phyloP scores from a whole-genome alignment of 2,888 invertebrate genomes.

The Choristoneura rosaceana region DNA sequence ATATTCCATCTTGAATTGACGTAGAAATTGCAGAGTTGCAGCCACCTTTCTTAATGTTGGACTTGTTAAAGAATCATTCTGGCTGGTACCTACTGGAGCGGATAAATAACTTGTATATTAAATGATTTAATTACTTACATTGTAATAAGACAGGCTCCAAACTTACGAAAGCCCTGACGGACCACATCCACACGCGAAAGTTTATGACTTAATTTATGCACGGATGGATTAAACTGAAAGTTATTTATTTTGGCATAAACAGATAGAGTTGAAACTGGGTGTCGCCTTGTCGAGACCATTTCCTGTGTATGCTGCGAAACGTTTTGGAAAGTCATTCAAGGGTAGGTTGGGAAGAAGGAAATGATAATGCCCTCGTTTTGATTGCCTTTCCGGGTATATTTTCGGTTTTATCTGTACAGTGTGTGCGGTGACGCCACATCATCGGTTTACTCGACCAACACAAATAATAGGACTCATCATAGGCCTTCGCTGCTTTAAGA shows the following conservation, averaged over 20 bases:
- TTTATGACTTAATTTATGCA: slow-evolving; percentile 48
- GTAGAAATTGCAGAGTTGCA: neutral
- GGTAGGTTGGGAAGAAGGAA: slow-evolving; percentile 60
- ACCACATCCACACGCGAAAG: slow-evolving; percentile 33
- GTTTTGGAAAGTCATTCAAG: slow-evolving; percentile 67
- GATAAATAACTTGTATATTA: neutral
- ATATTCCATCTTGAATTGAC: no score
- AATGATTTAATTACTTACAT: slow-evolving; percentile 12
- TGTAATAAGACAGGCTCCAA: slow-evolving; percentile 4
- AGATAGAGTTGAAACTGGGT: slow-evolving; percentile 48
- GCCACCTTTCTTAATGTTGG: neutral
- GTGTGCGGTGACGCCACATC: neutral
- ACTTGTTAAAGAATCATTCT: neutral
- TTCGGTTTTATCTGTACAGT: slow-evolving; percentile 50
- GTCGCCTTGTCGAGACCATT: slow-evolving; percentile 48
- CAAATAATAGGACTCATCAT: slow-evolving; percentile 1
- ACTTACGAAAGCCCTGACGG: slow-evolving; percentile 6
- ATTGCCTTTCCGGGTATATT: slow-evolving; percentile 63
- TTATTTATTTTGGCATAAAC: slow-evolving; percentile 50
- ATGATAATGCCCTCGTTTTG: slow-evolving; percentile 51
- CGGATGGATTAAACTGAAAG: slow-evolving; percentile 49
- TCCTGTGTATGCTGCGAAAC: slow-evolving; percentile 55
- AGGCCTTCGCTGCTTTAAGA: neutral
- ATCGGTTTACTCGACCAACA: neutral
- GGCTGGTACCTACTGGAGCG: neutral